Evolutionary conservation across 2,888 invertebrate genomes (phyloP).

Genomic region (Scaptomyza parva): DNA sequence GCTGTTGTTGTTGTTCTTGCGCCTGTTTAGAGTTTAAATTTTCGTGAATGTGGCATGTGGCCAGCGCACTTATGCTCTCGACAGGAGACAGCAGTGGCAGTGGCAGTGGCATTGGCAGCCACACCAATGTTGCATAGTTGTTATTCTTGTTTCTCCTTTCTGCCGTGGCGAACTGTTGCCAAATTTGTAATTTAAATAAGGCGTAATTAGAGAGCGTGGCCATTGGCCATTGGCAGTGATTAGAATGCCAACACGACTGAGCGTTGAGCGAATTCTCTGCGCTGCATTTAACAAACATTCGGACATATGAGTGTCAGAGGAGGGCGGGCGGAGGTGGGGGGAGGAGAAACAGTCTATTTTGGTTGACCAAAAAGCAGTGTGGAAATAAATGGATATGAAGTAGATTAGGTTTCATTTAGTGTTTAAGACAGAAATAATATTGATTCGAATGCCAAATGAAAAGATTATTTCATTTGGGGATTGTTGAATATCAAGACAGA

Average conservation of each 20-base stretch:
- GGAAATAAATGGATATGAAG: background rate
- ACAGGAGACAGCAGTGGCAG: background rate
- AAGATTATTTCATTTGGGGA: too few relatives aligned
- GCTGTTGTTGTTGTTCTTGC: constrained; percentile 18
- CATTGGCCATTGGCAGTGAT: constrained; percentile 67
- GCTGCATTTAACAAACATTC: constrained; percentile 29
- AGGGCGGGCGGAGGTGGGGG: too few relatives aligned
- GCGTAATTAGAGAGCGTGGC: constrained; percentile 77
- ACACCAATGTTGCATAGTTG: constrained; percentile 12
- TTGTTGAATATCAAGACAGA: too few relatives aligned
- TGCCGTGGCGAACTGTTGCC: constrained; percentile 37
- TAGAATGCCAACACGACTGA: constrained; percentile 66
- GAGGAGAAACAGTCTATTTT: background rate
- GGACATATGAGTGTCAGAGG: background rate
- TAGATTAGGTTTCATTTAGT: background rate
- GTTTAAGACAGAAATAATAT: too few relatives aligned
- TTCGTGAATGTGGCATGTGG: constrained; percentile 46
- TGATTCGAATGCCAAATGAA: too few relatives aligned
- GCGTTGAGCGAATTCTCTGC: constrained; percentile 44
- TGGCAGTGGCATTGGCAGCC: background rate
- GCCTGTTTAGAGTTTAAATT: constrained; percentile 74
- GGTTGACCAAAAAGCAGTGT: constrained; percentile 1
- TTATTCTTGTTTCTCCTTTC: constrained; percentile 8
- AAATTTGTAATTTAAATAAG: constrained; percentile 77
- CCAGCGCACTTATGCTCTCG: constrained; percentile 29